Evolutionary conservation across 2,888 invertebrate species (phyloP).

Genomic region (Lathronympha strigana): DNA sequence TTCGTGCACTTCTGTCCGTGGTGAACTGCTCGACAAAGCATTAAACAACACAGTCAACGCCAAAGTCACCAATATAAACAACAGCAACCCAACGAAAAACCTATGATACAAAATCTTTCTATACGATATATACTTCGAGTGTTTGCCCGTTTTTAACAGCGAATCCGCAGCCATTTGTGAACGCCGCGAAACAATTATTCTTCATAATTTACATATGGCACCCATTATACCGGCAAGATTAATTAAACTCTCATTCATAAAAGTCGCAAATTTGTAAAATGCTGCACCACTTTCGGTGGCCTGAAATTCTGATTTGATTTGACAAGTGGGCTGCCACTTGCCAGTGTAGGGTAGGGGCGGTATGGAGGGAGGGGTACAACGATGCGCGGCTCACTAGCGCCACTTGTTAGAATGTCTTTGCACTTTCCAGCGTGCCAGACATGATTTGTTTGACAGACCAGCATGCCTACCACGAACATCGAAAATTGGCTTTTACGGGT

Average conservation of each 20-base stretch:
- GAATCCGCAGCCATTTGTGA: conserved; percentile 81
- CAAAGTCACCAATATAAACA: conserved; percentile 84
- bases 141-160: conserved; percentile 76
- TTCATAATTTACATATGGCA: conserved; percentile 74
- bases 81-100: conserved; percentile 85
- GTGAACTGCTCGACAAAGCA: conserved; percentile 75
- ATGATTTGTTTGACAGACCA: not conserved
- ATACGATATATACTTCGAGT: conserved; percentile 78
- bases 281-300: conserved; percentile 60
- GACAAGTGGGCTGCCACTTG: conserved; percentile 28
- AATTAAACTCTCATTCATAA: conserved; percentile 74
- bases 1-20: conserved; percentile 76
- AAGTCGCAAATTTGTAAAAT: conserved; percentile 68
- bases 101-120: conserved; percentile 81
- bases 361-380: conserved; percentile 5
- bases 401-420: conserved; percentile 8
- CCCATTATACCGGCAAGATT: conserved; percentile 72
- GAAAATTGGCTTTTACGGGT: too few species aligned
- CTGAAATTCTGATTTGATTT: conserved; percentile 41
- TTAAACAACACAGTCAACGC: conserved; percentile 81
- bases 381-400: conserved; percentile 32
- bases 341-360: not conserved
- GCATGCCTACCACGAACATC: not conserved
- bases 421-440: conserved; percentile 12
- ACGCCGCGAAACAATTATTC: conserved; percentile 68